These are phyloP conservation scores for Bovichtus diacanthus DNA, from an alignment of 2,797 vertebrate species.

Conservation along the genomic window DNA sequence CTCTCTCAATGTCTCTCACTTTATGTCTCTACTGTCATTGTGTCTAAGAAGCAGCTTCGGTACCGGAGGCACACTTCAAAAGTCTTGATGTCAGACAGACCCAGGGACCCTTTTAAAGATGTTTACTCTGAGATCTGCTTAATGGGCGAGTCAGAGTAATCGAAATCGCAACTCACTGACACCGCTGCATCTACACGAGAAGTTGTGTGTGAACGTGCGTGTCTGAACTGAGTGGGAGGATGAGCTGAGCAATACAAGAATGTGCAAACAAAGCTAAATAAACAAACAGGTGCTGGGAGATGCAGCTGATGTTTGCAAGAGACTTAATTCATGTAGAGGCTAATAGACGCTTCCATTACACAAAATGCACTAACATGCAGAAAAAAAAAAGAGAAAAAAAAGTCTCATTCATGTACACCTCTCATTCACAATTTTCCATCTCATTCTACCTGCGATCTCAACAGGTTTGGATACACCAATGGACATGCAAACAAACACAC, in stretches of 20 bases:
- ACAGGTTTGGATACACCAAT: slow-evolving; percentile 21
- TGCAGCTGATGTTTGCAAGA: slow-evolving; percentile 55
- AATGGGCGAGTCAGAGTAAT: slow-evolving; percentile 56
- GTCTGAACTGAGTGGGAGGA: slow-evolving; percentile 45
- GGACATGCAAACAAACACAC: slow-evolving; percentile 11
- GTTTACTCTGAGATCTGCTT: slow-evolving; percentile 64
- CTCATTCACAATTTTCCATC: slow-evolving; percentile 15
- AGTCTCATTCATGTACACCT: slow-evolving; percentile 23
- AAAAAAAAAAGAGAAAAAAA: slow-evolving; percentile 24
- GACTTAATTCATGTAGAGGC: slow-evolving; percentile 28
- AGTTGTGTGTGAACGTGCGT: slow-evolving; percentile 15
- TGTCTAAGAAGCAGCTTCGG: slow-evolving; percentile 43
- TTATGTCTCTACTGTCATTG: slow-evolving; percentile 41
- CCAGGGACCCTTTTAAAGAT: slow-evolving; percentile 65
- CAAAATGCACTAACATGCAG: slow-evolving; percentile 3
- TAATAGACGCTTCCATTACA: slow-evolving; percentile 25
- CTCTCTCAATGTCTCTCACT: slow-evolving; percentile 30
- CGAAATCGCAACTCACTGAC: slow-evolving; percentile 52
- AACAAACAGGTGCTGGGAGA: slow-evolving; percentile 59
- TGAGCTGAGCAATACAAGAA: slow-evolving; percentile 58
- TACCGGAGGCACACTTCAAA: slow-evolving; percentile 61
- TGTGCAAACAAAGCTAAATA: slow-evolving; percentile 63
- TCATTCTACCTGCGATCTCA: slow-evolving; percentile 22
- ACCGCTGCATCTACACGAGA: slow-evolving; percentile 38
- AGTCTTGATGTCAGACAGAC: slow-evolving; percentile 56